Evolutionary conservation across 1,140 invertebrate species (phyloP).

Genomic region (Microplitis demolitor): DNA sequence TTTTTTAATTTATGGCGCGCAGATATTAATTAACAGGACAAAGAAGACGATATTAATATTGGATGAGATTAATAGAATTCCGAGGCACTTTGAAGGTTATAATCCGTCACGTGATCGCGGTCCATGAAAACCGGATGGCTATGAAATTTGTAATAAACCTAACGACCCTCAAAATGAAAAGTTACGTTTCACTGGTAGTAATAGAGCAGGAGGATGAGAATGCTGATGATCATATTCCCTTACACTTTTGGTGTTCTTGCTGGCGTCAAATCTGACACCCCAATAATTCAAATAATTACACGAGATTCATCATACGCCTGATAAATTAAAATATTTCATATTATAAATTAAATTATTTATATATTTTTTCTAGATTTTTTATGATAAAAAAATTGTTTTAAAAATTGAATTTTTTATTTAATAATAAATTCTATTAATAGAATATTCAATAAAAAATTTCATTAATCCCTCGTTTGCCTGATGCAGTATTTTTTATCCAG

Average conservation of each 20-base stretch:
- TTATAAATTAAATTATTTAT: no score
- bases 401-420: background rate
- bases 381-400: no score
- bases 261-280: slow-evolving; percentile 40
- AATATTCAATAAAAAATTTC: slow-evolving; percentile 47
- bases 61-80: slow-evolving; percentile 48
- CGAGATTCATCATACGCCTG: slow-evolving; percentile 23
- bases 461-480: slow-evolving; percentile 37
- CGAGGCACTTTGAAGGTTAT: slow-evolving; percentile 39
- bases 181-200: slow-evolving; percentile 52
- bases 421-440: slow-evolving; percentile 38
- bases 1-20: background rate
- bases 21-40: slow-evolving; percentile 21
- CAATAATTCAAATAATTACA: slow-evolving; percentile 57
- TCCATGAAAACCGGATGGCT: slow-evolving; percentile 37
- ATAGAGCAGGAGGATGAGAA: no score
- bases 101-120: slow-evolving; percentile 35
- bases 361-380: no score
- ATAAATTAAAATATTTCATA: slow-evolving; percentile 32
- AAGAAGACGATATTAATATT: slow-evolving; percentile 37
- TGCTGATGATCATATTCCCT: slow-evolving; percentile 30
- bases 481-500: slow-evolving; percentile 35
- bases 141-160: slow-evolving; percentile 59
- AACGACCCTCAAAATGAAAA: slow-evolving; percentile 61
- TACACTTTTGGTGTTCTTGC: slow-evolving; percentile 29